Base-by-base conservation (phyloP, 2,888 invertebrate species). In the Salticus scenicus region DNA sequence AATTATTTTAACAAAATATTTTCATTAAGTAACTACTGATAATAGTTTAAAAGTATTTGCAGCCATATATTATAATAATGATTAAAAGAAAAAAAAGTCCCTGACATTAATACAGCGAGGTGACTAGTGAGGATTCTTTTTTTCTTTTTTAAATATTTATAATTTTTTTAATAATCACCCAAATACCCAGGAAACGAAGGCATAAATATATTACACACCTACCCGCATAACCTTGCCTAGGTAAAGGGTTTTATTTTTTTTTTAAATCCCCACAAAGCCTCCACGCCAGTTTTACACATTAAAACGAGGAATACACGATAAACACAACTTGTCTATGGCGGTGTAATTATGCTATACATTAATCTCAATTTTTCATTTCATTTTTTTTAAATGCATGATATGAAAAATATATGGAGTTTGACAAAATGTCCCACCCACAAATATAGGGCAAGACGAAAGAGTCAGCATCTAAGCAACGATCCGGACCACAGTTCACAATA, bases 381-480 rank as follows among this genome's bases (percentile, higher is more conserved):
- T 64, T 64, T 74, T 37, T 24, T 64, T 67, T 85, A 81, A 87
- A 81, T 87, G 86, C 86, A 87, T 87, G 86, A 87, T 87, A 87
- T 87, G 86, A 87, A 87, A 86, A 87, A 87, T 87, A 87, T 81
- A 87, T 81, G 85, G 73, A 77, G 84, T 75, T 84, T 78, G 77
- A 78, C 57, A 84, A 70, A 70, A 75, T 5, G 28, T n/a, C 67
- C 83, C 67, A 70, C 42, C 74, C 41, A 75, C 33, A 42, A 47
- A 71, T 57, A 24, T 24, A 33, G 74, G 64, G 31, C 33, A 24
- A 82, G 47, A 74, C 67, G 73, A 42, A 51, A 27, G 4, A 20
- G 12, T 20, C 51, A 63, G 85, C 85, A 79, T 79, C 85, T 79
- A 85, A 85, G 85, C 85, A 85, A 77, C 85, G 17, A 51, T 85